These are phyloP conservation scores for Microplitis mediator DNA, from an alignment of 1,140 invertebrate genomes.

Conservation along the genomic window DNA sequence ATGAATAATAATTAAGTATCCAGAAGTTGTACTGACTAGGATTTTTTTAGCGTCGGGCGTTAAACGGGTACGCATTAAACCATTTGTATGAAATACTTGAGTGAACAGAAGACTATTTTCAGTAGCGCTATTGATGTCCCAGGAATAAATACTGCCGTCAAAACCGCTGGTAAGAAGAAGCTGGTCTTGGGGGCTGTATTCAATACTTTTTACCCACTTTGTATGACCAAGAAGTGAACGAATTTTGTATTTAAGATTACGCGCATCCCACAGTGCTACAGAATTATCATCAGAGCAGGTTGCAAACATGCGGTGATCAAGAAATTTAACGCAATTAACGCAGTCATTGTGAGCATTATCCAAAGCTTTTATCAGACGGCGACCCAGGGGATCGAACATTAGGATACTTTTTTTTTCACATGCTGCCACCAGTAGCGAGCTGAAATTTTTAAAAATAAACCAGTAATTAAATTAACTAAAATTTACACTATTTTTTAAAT, in stretches of 20 bases:
- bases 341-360: slow-evolving; percentile 86
- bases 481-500: not conserved
- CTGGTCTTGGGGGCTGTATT: slow-evolving; percentile 86
- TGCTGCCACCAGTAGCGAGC: slow-evolving; percentile 83
- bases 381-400: slow-evolving; percentile 85
- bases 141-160: slow-evolving; percentile 91
- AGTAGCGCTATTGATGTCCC: slow-evolving; percentile 88
- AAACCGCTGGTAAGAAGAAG: slow-evolving; percentile 89
- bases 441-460: slow-evolving; percentile 53
- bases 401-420: slow-evolving; percentile 89
- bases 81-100: slow-evolving; percentile 81
- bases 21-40: slow-evolving; percentile 87
- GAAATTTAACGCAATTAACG: slow-evolving; percentile 93
- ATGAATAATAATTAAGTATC: slow-evolving; percentile 89
- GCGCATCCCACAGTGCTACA: slow-evolving; percentile 89
- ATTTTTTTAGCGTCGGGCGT: slow-evolving; percentile 85
- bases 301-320: slow-evolving; percentile 86
- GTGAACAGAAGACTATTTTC: slow-evolving; percentile 80
- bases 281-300: slow-evolving; percentile 93
- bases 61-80: slow-evolving; percentile 87
- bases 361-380: slow-evolving; percentile 75
- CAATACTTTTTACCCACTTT: slow-evolving; percentile 97
- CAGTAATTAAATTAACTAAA: not conserved
- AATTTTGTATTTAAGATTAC: slow-evolving; percentile 80
- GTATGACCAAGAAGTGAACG: slow-evolving; percentile 83